A percentile compares a stretch with the other conserved stretches of the same genome.
Evolutionary conservation across 2,113 vertebrate species (phyloP).

Genomic region (Todiramphus saurophagus): DNA sequence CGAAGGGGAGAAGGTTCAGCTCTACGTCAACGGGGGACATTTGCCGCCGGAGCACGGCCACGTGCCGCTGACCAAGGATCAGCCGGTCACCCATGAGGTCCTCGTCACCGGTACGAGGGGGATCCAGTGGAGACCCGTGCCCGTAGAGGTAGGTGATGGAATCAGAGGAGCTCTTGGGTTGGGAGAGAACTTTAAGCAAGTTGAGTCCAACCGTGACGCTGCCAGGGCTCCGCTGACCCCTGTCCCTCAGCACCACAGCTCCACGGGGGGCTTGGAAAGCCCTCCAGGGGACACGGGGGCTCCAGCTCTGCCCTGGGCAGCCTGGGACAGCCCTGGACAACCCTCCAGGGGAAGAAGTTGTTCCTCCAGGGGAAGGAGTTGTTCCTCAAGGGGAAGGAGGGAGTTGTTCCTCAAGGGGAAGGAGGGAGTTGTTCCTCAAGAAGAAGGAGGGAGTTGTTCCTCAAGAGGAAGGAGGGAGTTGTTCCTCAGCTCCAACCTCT

Average conservation of each 20-base stretch:
- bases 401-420: no score
- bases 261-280: neutral
- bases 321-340: neutral
- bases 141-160: constrained; percentile 4
- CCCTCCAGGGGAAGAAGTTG: no score
- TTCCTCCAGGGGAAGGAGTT: neutral
- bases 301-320: neutral
- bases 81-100: constrained; percentile 72
- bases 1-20: constrained; percentile 62
- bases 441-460: no score
- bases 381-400: neutral
- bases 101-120: constrained; percentile 80
- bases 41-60: neutral
- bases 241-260: neutral
- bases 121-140: constrained; percentile 79
- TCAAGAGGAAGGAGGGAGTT: no score
- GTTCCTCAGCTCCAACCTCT: neutral
- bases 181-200: neutral
- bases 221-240: neutral
- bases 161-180: no score
- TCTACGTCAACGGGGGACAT: constrained; percentile 7
- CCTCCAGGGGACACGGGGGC: neutral
- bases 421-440: no score
- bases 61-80: accelerated
- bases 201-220: no score